These are phyloP conservation scores for Lamellibrachia columna DNA, from an alignment of 2,888 invertebrate genomes.

Conservation along the genomic window DNA sequence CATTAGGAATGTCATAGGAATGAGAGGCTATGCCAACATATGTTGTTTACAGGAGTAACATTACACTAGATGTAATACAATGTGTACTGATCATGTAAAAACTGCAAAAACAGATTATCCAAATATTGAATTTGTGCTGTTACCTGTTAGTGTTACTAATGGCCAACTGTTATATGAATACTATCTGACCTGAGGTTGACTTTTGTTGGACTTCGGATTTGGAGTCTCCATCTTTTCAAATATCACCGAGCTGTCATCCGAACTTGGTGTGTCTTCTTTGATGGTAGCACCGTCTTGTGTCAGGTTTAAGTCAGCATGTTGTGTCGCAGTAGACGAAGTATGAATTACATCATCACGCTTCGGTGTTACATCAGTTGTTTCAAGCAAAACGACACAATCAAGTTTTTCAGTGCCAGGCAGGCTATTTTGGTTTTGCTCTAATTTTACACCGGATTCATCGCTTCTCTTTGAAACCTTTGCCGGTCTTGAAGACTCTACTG, in stretches of 20 bases:
- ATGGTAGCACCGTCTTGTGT: background rate
- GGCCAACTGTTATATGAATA: background rate
- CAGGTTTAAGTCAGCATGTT: background rate
- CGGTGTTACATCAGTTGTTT: background rate
- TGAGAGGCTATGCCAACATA: too few relatives aligned
- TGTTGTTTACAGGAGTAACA: too few relatives aligned
- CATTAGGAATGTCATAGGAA: too few relatives aligned
- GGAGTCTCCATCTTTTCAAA: background rate
- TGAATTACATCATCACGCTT: background rate
- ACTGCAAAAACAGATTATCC: too few relatives aligned
- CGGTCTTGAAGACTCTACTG: background rate
- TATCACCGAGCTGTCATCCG: slow-evolving; percentile 10
- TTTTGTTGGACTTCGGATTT: background rate
- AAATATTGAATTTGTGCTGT: too few relatives aligned
- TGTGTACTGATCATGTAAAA: too few relatives aligned
- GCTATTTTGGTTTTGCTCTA: background rate
- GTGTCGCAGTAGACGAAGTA: background rate
- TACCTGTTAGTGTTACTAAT: background rate
- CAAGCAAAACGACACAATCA: slow-evolving; percentile 2
- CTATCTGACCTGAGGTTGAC: background rate
- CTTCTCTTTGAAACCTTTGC: background rate
- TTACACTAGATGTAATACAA: too few relatives aligned
- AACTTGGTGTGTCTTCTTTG: background rate
- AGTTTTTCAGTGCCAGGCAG: background rate
- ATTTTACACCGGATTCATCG: background rate